Evolutionary conservation across 1,140 invertebrate species (phyloP).

Genomic region (Stenopsyche tienmushanensis): DNA sequence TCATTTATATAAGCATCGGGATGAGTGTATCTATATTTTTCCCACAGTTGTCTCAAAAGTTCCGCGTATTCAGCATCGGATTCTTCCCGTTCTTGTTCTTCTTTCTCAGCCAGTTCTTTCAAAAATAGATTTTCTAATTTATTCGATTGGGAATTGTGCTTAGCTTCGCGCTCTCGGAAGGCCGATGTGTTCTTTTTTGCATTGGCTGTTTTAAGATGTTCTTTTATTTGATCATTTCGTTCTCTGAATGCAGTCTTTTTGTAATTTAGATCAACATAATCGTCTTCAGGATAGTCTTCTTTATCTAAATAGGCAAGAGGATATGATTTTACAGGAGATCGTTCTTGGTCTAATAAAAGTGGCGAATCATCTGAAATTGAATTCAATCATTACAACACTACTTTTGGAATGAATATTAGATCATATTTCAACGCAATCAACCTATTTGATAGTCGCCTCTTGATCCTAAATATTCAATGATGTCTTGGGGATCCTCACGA

Average conservation of each 20-base stretch:
- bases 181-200: constrained; percentile 47
- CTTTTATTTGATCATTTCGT: constrained; percentile 23
- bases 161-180: constrained; percentile 54
- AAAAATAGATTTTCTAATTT: constrained; percentile 58
- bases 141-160: constrained; percentile 53
- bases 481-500: constrained; percentile 22
- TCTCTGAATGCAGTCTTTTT: constrained; percentile 36
- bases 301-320: constrained; percentile 28
- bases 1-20: constrained; percentile 43
- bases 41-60: constrained; percentile 59
- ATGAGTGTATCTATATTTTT: constrained; percentile 57
- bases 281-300: constrained; percentile 31
- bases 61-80: constrained; percentile 58
- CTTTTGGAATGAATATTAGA: neutral
- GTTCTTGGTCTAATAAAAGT: constrained; percentile 24
- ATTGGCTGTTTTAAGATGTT: neutral
- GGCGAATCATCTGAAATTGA: constrained; percentile 29
- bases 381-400: too few species aligned
- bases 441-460: constrained; percentile 32
- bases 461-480: constrained; percentile 27
- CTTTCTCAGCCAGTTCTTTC: constrained; percentile 54
- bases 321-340: constrained; percentile 12
- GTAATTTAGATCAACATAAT: constrained; percentile 15
- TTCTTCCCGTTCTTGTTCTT: constrained; percentile 50
- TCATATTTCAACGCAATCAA: neutral